phyloP scores from a whole-genome alignment of 2,888 invertebrate species.

The Drosophila differens region DNA sequence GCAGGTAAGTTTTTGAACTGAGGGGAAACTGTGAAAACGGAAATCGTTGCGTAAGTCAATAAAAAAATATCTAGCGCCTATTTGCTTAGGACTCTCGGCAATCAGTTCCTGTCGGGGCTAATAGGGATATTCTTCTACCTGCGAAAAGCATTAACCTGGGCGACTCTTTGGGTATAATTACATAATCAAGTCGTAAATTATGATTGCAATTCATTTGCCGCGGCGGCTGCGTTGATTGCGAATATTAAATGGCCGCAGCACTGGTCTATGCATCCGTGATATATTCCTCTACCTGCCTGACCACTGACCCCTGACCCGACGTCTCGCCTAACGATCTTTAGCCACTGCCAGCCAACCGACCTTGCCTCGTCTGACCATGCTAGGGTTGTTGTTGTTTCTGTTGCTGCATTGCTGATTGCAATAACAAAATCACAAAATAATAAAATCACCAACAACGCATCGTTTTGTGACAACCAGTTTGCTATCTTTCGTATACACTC shows the following conservation, averaged over 20 bases:
- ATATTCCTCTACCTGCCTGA: slow-evolving; percentile 38
- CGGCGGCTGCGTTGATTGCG: slow-evolving; percentile 57
- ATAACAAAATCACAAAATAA: slow-evolving; percentile 10
- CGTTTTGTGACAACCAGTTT: slow-evolving; percentile 31
- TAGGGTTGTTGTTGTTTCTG: background rate
- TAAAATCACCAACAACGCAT: slow-evolving; percentile 8
- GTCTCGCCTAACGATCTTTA: slow-evolving; percentile 82
- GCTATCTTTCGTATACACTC: slow-evolving; percentile 26
- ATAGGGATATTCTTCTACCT: slow-evolving; percentile 25
- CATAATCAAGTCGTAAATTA: slow-evolving; percentile 28
- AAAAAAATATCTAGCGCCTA: slow-evolving; percentile 47
- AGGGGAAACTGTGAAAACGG: slow-evolving; percentile 38
- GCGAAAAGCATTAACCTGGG: slow-evolving; percentile 53
- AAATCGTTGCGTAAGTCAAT: slow-evolving; percentile 77
- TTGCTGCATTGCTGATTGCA: slow-evolving; percentile 35
- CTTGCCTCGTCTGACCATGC: slow-evolving; percentile 26
- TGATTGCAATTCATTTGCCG: slow-evolving; percentile 64
- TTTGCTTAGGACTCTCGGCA: slow-evolving; percentile 67
- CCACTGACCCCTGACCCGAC: slow-evolving; percentile 28
- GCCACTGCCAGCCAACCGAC: slow-evolving; percentile 52
- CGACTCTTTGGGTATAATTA: slow-evolving; percentile 32
- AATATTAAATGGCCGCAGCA: slow-evolving; percentile 45
- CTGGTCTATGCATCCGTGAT: slow-evolving; percentile 39
- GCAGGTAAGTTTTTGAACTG: slow-evolving; percentile 64
- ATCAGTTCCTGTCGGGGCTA: slow-evolving; percentile 52